Base-by-base conservation (phyloP, 2,888 invertebrate species). In the Marasmarcha lunaedactyla region DNA sequence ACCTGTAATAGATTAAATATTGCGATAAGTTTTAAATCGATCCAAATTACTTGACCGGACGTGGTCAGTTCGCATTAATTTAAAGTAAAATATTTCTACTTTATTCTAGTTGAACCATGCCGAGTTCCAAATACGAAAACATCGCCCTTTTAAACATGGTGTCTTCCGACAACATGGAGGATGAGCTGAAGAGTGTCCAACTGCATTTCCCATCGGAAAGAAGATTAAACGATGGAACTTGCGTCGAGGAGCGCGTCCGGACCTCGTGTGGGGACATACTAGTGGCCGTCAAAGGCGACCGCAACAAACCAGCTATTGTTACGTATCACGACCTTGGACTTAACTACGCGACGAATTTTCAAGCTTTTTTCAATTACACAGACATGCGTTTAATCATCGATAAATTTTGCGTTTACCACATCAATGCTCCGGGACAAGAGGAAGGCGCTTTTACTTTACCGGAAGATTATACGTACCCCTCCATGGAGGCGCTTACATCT, bases 301-400 rank as follows among this genome's bases (percentile, higher is more conserved):
- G 93, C 54, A 88, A 87, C 56, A 96, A 95, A 78, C 94, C 94
- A 49, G 95, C 97, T 54, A 96, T 99, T 59, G 58, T 99, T 62
- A 99, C 99, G 51, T 98, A 97, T 84, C 99, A 99, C 83, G 99
- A 99, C 87, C 88, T 99, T 76, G 99, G 99, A 59, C 91, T 99
- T 55, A 99, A 98, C 79, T 97, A 94, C 86, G 90, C 94, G 54
- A 93, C 95, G 54, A 94, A 93, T 83, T 96, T 94, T 78, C 95
- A 95, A 84, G 94, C 95, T 36, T 96, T 95, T 84, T 95, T 96
- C 83, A 95, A 95, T 76, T 96, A 90, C 78, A 90, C 92, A 50
- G 93, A 95, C 58, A 95, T 95, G 94, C 86, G 94, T 55, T 88
- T 92, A 37, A 85, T 96, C 49, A 84, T 95, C 58, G 93, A 95